phyloP scores from a whole-genome alignment of 2,797 vertebrate species.

The Alectoris magna region DNA sequence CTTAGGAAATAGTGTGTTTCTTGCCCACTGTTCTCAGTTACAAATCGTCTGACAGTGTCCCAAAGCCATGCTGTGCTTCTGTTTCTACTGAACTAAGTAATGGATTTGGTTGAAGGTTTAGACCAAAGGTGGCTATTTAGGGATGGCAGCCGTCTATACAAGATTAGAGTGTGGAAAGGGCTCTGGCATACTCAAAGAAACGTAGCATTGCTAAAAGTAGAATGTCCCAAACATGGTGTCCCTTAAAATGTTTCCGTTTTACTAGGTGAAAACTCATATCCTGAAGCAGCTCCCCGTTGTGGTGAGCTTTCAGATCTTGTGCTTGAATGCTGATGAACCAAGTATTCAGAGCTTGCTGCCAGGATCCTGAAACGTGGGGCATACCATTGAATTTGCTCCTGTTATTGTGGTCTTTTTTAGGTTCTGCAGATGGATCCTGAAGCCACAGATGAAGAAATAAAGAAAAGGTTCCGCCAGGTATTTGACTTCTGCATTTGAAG shows the following conservation, averaged over 20 bases:
- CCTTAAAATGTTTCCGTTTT: not conserved
- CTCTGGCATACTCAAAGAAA: not conserved
- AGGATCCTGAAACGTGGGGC: not conserved
- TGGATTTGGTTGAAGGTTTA: not conserved
- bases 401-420: constrained; percentile 73
- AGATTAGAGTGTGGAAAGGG: not conserved
- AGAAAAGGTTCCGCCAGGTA: constrained; percentile 98
- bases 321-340: not conserved
- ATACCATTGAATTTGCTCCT: not conserved
- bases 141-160: not conserved
- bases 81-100: not conserved
- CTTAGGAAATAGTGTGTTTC: not conserved
- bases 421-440: constrained; percentile 97
- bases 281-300: not conserved
- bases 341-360: not conserved
- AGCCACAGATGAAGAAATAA: constrained; percentile 95
- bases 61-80: rapidly evolving
- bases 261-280: not conserved
- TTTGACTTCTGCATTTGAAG: not conserved
- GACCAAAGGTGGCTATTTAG: not conserved
- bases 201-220: not conserved
- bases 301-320: not conserved
- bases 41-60: not conserved
- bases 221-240: not conserved
- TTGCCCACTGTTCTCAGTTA: not conserved